Evolutionary conservation across 1,140 invertebrate species (phyloP).

Genomic region (Chlorops oryzae): DNA sequence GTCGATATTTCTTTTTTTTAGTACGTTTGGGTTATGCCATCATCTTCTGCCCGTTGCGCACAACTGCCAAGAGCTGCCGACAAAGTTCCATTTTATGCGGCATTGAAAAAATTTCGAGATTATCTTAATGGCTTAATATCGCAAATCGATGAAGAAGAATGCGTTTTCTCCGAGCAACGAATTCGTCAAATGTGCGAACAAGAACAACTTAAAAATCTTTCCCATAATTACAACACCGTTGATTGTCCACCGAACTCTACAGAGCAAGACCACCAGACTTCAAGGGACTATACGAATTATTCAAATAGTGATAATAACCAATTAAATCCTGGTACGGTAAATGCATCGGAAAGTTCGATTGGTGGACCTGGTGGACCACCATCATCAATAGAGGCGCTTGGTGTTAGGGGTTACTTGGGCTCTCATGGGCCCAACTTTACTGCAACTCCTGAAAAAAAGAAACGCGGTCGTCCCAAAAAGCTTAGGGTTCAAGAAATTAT

Average conservation of each 20-base stretch:
- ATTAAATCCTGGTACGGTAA: neutral
- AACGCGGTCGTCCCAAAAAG: conserved; percentile 81
- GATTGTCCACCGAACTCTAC: neutral
- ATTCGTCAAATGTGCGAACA: conserved; percentile 57
- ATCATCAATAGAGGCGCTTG: neutral
- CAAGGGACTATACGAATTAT: neutral
- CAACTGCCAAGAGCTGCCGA: conserved; percentile 91
- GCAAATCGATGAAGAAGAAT: conserved; percentile 83
- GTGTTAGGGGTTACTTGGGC: too few relatives aligned
- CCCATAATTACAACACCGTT: conserved; percentile 4
- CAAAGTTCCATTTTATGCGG: conserved; percentile 95
- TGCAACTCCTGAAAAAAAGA: conserved; percentile 73
- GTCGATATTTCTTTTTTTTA: conserved; percentile 44
- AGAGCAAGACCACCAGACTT: neutral
- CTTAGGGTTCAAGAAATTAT: conserved; percentile 59
- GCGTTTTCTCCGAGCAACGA: conserved; percentile 79
- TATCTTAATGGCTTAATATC: conserved; percentile 86
- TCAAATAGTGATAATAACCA: neutral
- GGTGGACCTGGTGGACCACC: neutral
- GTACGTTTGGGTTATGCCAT: conserved; percentile 99
- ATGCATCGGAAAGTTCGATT: neutral
- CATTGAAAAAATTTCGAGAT: conserved; percentile 90
- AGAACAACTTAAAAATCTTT: conserved; percentile 31
- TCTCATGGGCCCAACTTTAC: too few relatives aligned
- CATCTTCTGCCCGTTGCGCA: conserved; percentile 91